Evolutionary conservation across 2,113 vertebrate genomes (phyloP).

Genomic region (Martes martes): DNA sequence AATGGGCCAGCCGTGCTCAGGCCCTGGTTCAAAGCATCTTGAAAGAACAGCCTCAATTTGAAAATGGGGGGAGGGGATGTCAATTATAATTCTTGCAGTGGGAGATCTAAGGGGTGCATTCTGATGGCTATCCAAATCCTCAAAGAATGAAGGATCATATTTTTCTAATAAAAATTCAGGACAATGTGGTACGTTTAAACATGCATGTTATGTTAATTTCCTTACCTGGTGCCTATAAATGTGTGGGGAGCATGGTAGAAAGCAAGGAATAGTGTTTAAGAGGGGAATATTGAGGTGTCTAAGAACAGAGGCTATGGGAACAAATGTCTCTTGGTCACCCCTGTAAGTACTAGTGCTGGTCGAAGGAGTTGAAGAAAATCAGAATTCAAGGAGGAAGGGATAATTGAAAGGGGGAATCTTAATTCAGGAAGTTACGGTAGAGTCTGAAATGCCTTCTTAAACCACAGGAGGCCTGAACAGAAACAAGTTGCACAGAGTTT

Average conservation of each 20-base stretch:
- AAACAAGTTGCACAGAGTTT: not conserved
- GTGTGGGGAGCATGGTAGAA: not conserved
- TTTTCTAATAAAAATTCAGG: not conserved
- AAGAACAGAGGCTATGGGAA: not conserved
- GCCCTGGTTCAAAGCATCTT: not conserved
- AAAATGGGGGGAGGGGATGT: not conserved
- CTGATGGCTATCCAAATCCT: not conserved
- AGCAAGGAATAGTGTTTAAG: not conserved
- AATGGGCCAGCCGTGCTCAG: not conserved
- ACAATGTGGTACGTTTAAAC: not conserved
- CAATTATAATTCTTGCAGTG: not conserved
- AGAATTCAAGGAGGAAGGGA: not conserved
- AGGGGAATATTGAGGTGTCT: not conserved
- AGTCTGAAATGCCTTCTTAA: not conserved
- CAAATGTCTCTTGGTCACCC: not conserved
- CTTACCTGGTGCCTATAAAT: not conserved
- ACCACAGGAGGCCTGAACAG: not conserved
- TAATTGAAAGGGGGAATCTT: not conserved
- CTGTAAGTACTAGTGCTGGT: not conserved
- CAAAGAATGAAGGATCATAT: not conserved
- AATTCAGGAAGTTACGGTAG: not conserved
- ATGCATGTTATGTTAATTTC: not conserved
- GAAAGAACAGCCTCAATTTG: not conserved
- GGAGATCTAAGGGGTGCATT: not conserved
- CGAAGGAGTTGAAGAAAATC: not conserved